Percentiles rank a stretch among this genome's conserved stretches.
Evolutionary conservation across 1,140 invertebrate genomes (phyloP).

Genomic region (Anastrepha obliqua): DNA sequence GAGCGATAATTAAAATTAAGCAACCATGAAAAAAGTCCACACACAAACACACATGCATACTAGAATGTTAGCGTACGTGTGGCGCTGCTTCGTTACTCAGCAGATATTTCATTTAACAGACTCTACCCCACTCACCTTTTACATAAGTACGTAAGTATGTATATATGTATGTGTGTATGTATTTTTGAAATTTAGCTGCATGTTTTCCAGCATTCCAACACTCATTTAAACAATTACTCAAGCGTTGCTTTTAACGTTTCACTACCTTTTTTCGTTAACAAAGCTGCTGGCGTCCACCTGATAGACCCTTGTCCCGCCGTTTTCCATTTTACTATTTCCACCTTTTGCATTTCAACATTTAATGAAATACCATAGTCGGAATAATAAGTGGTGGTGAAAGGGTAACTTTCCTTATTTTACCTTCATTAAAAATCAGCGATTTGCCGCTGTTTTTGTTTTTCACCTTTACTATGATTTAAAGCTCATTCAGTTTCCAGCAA

Average conservation of each 20-base stretch:
- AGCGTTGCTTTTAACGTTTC: background rate
- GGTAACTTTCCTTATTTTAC: slow-evolving; percentile 25
- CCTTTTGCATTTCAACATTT: background rate
- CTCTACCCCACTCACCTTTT: background rate
- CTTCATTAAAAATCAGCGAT: slow-evolving; percentile 34
- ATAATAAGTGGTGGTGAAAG: background rate
- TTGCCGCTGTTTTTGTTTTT: background rate
- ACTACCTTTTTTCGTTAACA: slow-evolving; percentile 39
- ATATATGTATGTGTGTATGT: background rate
- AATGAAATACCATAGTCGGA: background rate
- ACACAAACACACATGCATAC: background rate
- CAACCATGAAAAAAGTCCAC: background rate
- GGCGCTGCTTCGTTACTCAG: background rate
- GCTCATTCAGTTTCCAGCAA: background rate
- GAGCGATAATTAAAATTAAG: slow-evolving; percentile 30
- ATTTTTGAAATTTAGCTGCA: background rate
- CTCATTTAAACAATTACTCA: slow-evolving; percentile 36
- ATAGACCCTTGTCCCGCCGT: background rate
- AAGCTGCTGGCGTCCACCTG: slow-evolving; percentile 16
- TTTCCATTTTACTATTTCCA: background rate
- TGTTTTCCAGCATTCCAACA: background rate
- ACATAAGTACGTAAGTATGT: background rate
- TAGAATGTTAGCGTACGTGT: background rate
- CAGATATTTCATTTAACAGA: background rate
- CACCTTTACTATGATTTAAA: slow-evolving; percentile 6